These are phyloP conservation scores for Theocolax elegans DNA, from an alignment of 1,140 invertebrate species.

Conservation along the genomic window DNA sequence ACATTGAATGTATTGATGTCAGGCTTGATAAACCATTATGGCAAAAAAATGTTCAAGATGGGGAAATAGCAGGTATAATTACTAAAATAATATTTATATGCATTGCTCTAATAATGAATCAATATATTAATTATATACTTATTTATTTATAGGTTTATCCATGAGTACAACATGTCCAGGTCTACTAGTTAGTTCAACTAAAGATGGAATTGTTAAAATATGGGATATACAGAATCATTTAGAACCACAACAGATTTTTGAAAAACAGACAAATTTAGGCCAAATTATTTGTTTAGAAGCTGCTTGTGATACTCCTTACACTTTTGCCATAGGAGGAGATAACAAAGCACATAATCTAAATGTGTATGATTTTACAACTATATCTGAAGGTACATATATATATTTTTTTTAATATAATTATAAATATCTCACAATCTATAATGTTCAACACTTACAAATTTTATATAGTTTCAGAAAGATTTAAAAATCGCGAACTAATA, in stretches of 20 bases:
- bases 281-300: conserved; percentile 77
- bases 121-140: conserved; percentile 22
- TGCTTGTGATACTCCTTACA: conserved; percentile 84
- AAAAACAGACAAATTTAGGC: conserved; percentile 76
- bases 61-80: conserved; percentile 80
- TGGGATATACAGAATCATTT: conserved; percentile 75
- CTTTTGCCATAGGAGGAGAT: conserved; percentile 85
- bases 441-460: conserved; percentile 23
- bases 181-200: conserved; percentile 77
- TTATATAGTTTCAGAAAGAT: conserved; percentile 45
- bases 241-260: conserved; percentile 66
- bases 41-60: conserved; percentile 81
- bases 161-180: conserved; percentile 77
- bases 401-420: conserved; percentile 12
- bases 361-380: conserved; percentile 78
- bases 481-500: conserved; percentile 38
- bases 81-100: conserved; percentile 50
- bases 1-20: conserved; percentile 83
- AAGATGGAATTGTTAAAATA: conserved; percentile 80
- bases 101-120: conserved; percentile 13
- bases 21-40: conserved; percentile 79
- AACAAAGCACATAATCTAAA: conserved; percentile 83
- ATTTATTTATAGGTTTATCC: conserved; percentile 70
- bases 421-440: too few relatives aligned
- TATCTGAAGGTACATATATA: conserved; percentile 71